Evolutionary conservation across 2,113 vertebrate genomes (phyloP).

Genomic region (Psilopsiagon aurifrons): DNA sequence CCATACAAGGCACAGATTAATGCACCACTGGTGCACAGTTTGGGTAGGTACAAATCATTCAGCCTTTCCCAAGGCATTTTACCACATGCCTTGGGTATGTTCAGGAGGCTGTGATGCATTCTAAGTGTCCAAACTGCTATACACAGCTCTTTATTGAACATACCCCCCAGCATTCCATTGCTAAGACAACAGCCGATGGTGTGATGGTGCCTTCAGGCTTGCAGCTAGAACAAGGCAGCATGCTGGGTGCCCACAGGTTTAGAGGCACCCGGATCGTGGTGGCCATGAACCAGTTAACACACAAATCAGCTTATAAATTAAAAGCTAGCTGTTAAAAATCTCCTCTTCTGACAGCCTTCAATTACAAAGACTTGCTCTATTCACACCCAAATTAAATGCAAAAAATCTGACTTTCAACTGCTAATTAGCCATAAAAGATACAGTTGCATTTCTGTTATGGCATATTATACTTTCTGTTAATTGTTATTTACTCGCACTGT

Average conservation of each 20-base stretch:
- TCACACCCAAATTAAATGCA: slow-evolving; percentile 23
- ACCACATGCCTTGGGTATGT: not conserved
- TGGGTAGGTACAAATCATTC: not conserved
- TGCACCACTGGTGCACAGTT: not conserved
- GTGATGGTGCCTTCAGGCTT: not conserved
- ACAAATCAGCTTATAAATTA: not conserved
- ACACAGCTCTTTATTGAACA: not conserved
- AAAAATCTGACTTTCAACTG: slow-evolving; percentile 4
- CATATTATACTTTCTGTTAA: not conserved
- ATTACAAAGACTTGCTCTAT: slow-evolving; percentile 42
- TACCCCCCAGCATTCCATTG: not conserved
- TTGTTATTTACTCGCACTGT: slow-evolving; percentile 22
- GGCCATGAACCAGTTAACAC: not conserved
- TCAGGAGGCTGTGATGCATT: not conserved
- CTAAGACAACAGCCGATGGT: fast-evolving
- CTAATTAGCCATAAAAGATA: not conserved
- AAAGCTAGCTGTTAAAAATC: not conserved
- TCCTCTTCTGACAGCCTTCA: slow-evolving; percentile 28
- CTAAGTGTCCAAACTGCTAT: fast-evolving
- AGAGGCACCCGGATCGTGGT: not conserved
- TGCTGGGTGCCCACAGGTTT: not conserved
- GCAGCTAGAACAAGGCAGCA: fast-evolving
- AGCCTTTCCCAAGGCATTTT: not conserved
- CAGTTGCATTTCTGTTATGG: not conserved
- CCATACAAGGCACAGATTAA: not conserved